These are phyloP conservation scores for Cygnus buccinator DNA, from an alignment of 2,113 vertebrate species.

Conservation along the genomic window DNA sequence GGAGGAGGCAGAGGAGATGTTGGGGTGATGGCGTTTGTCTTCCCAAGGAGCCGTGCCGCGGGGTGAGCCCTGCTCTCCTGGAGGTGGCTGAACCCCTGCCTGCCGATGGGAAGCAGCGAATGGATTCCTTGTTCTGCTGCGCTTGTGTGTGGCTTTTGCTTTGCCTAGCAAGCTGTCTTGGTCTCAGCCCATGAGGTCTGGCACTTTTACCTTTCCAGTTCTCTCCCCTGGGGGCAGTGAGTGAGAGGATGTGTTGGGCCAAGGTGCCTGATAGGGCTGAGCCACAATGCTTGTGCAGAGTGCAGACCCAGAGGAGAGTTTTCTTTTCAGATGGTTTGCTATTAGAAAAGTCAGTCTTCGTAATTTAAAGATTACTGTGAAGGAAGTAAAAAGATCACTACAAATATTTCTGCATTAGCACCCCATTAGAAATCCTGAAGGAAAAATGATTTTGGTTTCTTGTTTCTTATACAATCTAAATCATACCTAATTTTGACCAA, in stretches of 20 bases:
- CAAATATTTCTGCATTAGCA: not conserved
- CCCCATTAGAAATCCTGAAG: not conserved
- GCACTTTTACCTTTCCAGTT: not conserved
- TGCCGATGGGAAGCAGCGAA: too few relatives aligned
- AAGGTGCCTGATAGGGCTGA: too few relatives aligned
- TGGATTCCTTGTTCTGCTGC: too few relatives aligned
- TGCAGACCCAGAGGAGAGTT: not conserved
- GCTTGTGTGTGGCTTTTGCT: too few relatives aligned
- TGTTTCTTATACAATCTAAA: not conserved
- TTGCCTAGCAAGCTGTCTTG: not conserved
- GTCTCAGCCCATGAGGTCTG: not conserved
- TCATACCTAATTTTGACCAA: not conserved
- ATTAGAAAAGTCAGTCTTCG: not conserved
- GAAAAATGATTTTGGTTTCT: not conserved
- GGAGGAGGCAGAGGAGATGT: not conserved
- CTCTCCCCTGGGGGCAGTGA: not conserved
- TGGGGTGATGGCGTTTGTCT: not conserved
- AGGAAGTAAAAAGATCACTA: not conserved
- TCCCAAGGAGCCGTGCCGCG: too few relatives aligned
- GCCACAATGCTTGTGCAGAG: not conserved
- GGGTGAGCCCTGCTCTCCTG: too few relatives aligned
- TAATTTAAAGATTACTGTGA: not conserved
- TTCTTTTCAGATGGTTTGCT: not conserved
- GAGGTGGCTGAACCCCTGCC: too few relatives aligned
- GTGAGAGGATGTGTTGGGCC: too few relatives aligned